Base-by-base conservation (phyloP, 2,113 vertebrate species). In the Chascanopsetta lugubris region DNA sequence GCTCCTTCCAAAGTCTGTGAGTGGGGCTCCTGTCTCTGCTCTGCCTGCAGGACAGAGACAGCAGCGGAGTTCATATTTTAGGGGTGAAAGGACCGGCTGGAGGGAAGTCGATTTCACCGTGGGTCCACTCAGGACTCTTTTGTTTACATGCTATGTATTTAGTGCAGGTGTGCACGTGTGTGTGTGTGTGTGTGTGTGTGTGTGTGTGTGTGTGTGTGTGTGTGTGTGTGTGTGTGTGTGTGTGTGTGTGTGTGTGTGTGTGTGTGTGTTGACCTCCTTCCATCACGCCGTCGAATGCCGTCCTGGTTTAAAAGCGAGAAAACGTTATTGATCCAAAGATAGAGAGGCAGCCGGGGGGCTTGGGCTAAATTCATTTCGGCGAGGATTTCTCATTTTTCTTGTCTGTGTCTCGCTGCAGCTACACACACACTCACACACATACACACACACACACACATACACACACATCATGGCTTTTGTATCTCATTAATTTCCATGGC, bases 401-500 rank as follows among this genome's bases (percentile, higher is more conserved):
- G 18, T 64, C 29, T 78, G 30, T 24, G 8, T 48, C 29, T 61
- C 9, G 0, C 25, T 50, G 43, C 22, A 4, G 20, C 42, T 72
- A 43, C 48, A 47, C 36, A 51, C 43, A 26, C 49, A 25, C 36
- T 27, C 26, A 20, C 24, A 34, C 27, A 43, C 51, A 38, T 30
- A 25, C 34, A 20, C 22, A 7, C 18, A 17, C 50, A n/a, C 36
- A 24, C 56, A 42, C 43, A 49, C 25, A 48, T 58, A 32, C 21
- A 53, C 45, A 34, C 42, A 25, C 17, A 32, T 66, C 50, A 70
- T 71, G 74, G 72, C 58, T 57, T 69, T 72, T 78, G 74, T 75
- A 59, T 76, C 56, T 86, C 67, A 84, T 88, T 83, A 85, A 75
- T 81, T 58, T 59, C 84, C 82, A 85, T 85, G 47, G 82, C 53